Evolutionary conservation across 2,888 invertebrate species (phyloP), one percentile per base, ranked within the genome.

Genomic region (Parasteatoda lunata): DNA sequence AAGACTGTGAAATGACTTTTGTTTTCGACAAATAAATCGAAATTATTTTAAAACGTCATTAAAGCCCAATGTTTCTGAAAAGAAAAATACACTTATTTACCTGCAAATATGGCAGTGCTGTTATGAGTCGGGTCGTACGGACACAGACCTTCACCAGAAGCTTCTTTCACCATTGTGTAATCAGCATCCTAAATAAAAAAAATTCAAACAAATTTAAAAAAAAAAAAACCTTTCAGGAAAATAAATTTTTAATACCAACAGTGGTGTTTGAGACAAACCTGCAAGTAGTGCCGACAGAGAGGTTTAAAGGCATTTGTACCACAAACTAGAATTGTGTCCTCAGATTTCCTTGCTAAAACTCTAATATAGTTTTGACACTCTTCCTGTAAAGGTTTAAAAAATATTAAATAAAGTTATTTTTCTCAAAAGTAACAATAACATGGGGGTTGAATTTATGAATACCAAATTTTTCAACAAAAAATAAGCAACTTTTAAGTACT

Each of bases 41-140:
- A 11, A 11, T 13, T 4, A 54, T 54, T 54, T 11, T 3, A 54
- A 4, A 54, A 11, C 3, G 5, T 54, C 13, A 11, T 54, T 4
- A 7, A 59, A 59, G 8, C 7, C 8, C 59, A 7, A 59, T 0
- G 59, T 59, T 9, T 9, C 4, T 7, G 8, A 59, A 59, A 59
- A 59, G 59, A 30, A 30, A 30, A 30, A 30, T 30, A 30, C 30
- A 30, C 30, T 30, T 15, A 73, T 45, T 73, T 93, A 97, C 97
- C 97, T 91, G 97, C 96, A 93, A 96, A 97, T 89, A 97, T 95
- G 72, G 96, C 96, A 48, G 98, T 98, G 91, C 97, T 98, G 93
- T 98, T 98, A 93, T 98, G 98, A 89, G 95, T 95, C 6, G 98
- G 98, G 92, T 97, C 97, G 92, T 96, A 98, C 0, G 99, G 98